A percentile compares a stretch with the other conserved stretches of the same genome.
phyloP scores from a whole-genome alignment of 2,797 vertebrate species.

The Enteromius fasciolatus region DNA sequence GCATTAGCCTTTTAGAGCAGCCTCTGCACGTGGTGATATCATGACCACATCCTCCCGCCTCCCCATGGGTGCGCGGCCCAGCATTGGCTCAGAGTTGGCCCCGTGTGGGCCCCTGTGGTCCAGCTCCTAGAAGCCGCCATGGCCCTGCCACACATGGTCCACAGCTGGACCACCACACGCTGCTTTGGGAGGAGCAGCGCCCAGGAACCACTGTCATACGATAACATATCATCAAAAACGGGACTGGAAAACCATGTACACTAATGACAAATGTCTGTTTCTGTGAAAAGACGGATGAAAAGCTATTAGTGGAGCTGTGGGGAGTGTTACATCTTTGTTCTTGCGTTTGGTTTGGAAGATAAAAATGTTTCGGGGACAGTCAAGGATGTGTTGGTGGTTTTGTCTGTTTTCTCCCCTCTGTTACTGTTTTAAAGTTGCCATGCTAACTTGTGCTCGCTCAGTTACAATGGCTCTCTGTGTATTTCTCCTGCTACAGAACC shows the following conservation, averaged over 20 bases:
- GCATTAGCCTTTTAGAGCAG: constrained; percentile 71
- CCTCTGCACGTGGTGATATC: constrained; percentile 77
- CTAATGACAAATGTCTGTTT: constrained; percentile 75
- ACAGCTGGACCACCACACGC: constrained; percentile 80
- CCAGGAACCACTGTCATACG: constrained; percentile 76
- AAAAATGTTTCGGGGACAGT: constrained; percentile 48
- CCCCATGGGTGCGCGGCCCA: constrained; percentile 63
- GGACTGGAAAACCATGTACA: constrained; percentile 79
- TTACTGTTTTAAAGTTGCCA: constrained; percentile 58
- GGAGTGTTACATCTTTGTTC: constrained; percentile 56
- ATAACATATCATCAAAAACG: constrained; percentile 87
- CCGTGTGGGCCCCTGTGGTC: constrained; percentile 70
- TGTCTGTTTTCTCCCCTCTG: constrained; percentile 51
- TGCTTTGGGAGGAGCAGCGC: constrained; percentile 57
- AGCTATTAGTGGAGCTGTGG: constrained; percentile 71
- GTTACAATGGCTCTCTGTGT: constrained; percentile 83
- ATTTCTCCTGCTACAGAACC: constrained; percentile 84
- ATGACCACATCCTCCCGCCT: constrained; percentile 80
- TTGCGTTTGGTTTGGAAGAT: constrained; percentile 59
- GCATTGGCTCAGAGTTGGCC: constrained; percentile 38
- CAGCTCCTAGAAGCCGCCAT: constrained; percentile 74
- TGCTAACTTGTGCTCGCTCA: constrained; percentile 63
- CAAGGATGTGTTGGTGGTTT: constrained; percentile 49
- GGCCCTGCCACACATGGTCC: constrained; percentile 78
- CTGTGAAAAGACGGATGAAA: constrained; percentile 67